phyloP scores from a whole-genome alignment of 1,140 invertebrate genomes.

The Drosophila sturtevanti region DNA sequence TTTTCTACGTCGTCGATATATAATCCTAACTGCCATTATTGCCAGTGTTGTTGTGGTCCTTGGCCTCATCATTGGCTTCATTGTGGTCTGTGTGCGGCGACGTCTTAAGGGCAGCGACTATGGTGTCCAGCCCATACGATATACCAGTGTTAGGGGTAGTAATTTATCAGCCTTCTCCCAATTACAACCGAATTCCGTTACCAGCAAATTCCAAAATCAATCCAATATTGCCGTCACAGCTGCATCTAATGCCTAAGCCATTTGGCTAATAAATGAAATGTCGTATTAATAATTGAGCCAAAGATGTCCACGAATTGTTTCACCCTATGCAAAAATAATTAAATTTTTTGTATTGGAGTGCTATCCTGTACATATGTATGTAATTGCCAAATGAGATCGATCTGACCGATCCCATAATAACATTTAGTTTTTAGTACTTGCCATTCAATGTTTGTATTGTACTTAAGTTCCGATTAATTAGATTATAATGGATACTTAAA shows the following conservation, averaged over 20 bases:
- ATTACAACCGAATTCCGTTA: conserved; percentile 58
- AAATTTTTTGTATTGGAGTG: conserved; percentile 52
- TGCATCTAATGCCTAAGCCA: conserved; percentile 57
- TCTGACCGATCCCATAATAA: conserved; percentile 13
- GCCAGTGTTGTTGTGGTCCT: conserved; percentile 71
- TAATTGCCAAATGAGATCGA: conserved; percentile 24
- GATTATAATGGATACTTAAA: conserved; percentile 47
- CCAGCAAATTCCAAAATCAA: conserved; percentile 62
- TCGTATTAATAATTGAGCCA: conserved; percentile 56
- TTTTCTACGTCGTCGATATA: conserved; percentile 72
- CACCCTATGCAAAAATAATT: conserved; percentile 20
- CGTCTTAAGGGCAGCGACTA: conserved; percentile 75
- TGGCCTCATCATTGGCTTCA: conserved; percentile 73
- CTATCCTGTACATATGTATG: conserved; percentile 53
- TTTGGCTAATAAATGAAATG: conserved; percentile 4
- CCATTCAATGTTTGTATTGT: conserved; percentile 69
- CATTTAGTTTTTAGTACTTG: conserved; percentile 57
- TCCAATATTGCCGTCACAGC: conserved; percentile 21
- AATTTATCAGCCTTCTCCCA: conserved; percentile 74
- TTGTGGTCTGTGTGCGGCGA: conserved; percentile 69
- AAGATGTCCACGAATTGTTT: conserved; percentile 72
- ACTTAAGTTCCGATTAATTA: conserved; percentile 65
- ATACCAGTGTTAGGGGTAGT: conserved; percentile 78
- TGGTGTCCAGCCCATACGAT: conserved; percentile 77
- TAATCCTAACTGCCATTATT: conserved; percentile 73